Percentiles rank a stretch among this genome's conserved stretches.
These are phyloP conservation scores for Phocides pigmalion DNA, from an alignment of 1,140 invertebrate species.

Conservation along the genomic window DNA sequence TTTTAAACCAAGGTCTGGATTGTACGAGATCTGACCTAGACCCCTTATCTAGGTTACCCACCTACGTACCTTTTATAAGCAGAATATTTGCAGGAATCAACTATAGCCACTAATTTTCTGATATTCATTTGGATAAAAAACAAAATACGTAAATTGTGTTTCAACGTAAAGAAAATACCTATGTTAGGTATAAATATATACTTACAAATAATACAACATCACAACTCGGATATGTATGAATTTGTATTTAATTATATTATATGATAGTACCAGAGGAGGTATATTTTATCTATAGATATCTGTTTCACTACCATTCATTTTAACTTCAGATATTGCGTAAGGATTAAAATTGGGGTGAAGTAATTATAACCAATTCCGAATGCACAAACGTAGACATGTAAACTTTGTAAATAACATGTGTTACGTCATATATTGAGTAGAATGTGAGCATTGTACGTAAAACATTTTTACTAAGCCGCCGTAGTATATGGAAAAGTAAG, in stretches of 20 bases:
- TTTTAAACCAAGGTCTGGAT: slow-evolving; percentile 13
- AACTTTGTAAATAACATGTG: not conserved
- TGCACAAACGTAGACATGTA: not conserved
- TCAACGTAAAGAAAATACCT: no score
- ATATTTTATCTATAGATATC: no score
- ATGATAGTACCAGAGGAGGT: no score
- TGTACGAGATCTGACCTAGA: slow-evolving; percentile 17
- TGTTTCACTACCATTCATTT: no score
- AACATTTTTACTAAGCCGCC: not conserved
- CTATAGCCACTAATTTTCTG: no score
- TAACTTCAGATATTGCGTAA: not conserved
- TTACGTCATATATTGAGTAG: slow-evolving; percentile 1
- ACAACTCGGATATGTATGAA: no score
- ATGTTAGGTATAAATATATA: no score
- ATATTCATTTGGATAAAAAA: no score
- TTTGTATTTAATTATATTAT: no score
- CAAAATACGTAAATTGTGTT: no score
- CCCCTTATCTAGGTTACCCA: slow-evolving; percentile 9
- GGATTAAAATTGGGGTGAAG: not conserved
- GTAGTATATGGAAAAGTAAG: slow-evolving; percentile 11
- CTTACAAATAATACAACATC: no score
- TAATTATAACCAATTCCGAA: not conserved
- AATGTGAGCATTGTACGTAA: slow-evolving; percentile 10
- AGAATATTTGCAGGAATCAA: no score
- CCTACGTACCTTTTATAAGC: not conserved